phyloP scores from a whole-genome alignment of 2,888 invertebrate species.

The Acanthosoma haemorrhoidale region DNA sequence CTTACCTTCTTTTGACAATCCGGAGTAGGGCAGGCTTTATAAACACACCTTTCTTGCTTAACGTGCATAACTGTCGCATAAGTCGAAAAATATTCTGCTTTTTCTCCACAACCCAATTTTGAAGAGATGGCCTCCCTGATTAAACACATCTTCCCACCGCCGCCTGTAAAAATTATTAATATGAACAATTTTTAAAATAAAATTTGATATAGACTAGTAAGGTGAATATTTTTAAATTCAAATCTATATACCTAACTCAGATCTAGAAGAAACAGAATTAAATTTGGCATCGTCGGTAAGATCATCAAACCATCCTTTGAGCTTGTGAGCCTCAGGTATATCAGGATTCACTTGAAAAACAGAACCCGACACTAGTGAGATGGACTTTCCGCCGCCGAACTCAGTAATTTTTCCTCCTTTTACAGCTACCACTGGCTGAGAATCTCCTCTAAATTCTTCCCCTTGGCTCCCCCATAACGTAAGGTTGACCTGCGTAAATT shows the following conservation, averaged over 20 bases:
- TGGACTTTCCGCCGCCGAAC: slow-evolving; percentile 55
- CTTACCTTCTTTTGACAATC: slow-evolving; percentile 86
- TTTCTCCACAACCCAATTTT: slow-evolving; percentile 67
- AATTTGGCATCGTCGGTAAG: slow-evolving; percentile 51
- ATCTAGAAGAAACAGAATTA: slow-evolving; percentile 54
- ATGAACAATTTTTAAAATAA: neutral
- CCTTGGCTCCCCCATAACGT: slow-evolving; percentile 92
- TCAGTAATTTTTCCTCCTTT: slow-evolving; percentile 82
- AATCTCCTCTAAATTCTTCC: slow-evolving; percentile 69
- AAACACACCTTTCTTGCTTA: slow-evolving; percentile 76
- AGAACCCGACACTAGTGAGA: slow-evolving; percentile 49
- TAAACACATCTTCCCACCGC: slow-evolving; percentile 56
- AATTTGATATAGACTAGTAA: neutral
- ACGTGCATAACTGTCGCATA: slow-evolving; percentile 74
- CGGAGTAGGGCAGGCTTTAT: slow-evolving; percentile 83
- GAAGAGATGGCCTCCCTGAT: slow-evolving; percentile 68
- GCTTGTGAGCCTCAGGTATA: slow-evolving; percentile 72
- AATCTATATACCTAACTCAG: slow-evolving; percentile 37
- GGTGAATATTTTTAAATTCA: neutral
- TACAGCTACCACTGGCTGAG: slow-evolving; percentile 75
- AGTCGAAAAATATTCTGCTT: slow-evolving; percentile 73
- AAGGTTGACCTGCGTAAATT: slow-evolving; percentile 55
- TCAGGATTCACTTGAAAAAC: slow-evolving; percentile 81
- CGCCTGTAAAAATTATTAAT: slow-evolving; percentile 42
- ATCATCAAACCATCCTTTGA: slow-evolving; percentile 85